Evolutionary conservation across 2,888 invertebrate genomes (phyloP), one percentile per base, ranked within the genome.

Genomic region (Elegia similella): DNA sequence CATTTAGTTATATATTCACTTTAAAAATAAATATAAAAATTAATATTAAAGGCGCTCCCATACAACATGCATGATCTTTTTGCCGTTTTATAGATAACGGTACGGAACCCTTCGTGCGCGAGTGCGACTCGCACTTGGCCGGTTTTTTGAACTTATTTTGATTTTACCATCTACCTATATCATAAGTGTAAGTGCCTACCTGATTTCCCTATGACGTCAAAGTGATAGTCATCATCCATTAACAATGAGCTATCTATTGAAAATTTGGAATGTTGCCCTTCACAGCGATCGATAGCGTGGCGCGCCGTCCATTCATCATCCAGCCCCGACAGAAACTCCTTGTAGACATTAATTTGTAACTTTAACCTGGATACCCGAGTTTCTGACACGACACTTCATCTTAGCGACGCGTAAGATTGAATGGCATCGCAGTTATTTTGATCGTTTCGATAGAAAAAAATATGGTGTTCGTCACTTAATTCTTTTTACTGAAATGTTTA

Each of bases 251-350:
- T 56, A 50, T 72, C 72, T 72, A 46, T 47, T 34, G 58, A 60
- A 62, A 59, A 15, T 73, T 72, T 67, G 64, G 65, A 73, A 73
- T 70, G 64, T 72, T 68, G 69, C 71, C 73, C 69, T 69, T 65
- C 62, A 60, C 66, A 56, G 52, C 62, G 81, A 82, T 85, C 84
- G 84, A 84, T 84, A 73, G 61, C 65, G 72, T 67, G 69, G 63
- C 62, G 69, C 70, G 72, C 67, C 67, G 66, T 69, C 73, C 76
- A 80, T 83, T 79, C 78, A 81, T 81, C 78, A 78, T 76, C 62
- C 72, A 63, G 74, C 74, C 72, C 72, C 61, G 69, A 73, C 67
- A 63, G 64, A 66, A 68, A 68, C 68, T 70, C 73, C 73, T 64
- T 65, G 62, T 59, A 63, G 60, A 63, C 66, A 67, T 75, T 72